Evolutionary conservation across 2,797 vertebrate genomes (phyloP).

Genomic region (Chanos chanos): DNA sequence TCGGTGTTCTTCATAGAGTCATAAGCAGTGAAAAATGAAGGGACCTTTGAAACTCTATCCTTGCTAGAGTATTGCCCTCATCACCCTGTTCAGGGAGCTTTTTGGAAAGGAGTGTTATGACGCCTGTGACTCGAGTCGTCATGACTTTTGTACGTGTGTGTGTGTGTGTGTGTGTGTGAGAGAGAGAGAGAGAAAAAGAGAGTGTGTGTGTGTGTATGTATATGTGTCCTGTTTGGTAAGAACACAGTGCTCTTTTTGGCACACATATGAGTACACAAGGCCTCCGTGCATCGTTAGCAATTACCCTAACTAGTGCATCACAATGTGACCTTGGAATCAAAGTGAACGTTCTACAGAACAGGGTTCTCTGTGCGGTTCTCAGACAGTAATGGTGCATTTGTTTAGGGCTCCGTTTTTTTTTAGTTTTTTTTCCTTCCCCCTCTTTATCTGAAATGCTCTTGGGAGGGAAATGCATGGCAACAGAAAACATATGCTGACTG

Average conservation of each 20-base stretch:
- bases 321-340: slow-evolving; percentile 59
- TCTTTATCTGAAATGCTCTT: slow-evolving; percentile 24
- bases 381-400: neutral
- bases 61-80: slow-evolving; percentile 40
- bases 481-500: slow-evolving; percentile 67
- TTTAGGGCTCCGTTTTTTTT: neutral
- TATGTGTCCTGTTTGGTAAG: too few species aligned
- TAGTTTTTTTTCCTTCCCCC: neutral
- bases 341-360: slow-evolving; percentile 50
- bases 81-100: neutral
- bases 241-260: slow-evolving; percentile 14
- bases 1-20: slow-evolving; percentile 46
- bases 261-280: slow-evolving; percentile 7
- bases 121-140: neutral
- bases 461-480: slow-evolving; percentile 62
- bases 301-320: slow-evolving; percentile 48
- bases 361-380: slow-evolving; percentile 30
- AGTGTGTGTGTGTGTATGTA: neutral
- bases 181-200: too few species aligned
- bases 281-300: slow-evolving; percentile 32
- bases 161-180: too few species aligned
- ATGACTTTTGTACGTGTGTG: neutral
- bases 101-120: slow-evolving; percentile 2
- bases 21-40: neutral
- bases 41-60: slow-evolving; percentile 63